These are phyloP conservation scores for Hypercompe scribonia DNA, from an alignment of 2,888 invertebrate genomes.

Conservation along the genomic window DNA sequence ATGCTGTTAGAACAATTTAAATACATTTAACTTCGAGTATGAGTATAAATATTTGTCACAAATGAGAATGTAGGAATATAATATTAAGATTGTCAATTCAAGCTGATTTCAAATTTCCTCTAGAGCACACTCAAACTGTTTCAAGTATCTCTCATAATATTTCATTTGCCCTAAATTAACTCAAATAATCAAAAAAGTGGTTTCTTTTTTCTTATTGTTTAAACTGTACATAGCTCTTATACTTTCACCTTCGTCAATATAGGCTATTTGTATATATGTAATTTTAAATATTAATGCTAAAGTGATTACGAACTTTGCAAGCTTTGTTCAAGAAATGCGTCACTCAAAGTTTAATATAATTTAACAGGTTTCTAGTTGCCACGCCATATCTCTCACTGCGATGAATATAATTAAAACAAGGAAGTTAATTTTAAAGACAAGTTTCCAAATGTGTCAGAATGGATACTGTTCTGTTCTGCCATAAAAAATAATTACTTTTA, in stretches of 20 bases:
- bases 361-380: slow-evolving; percentile 16
- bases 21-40: slow-evolving; percentile 36
- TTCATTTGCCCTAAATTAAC: too few relatives aligned
- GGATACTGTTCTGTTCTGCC: neutral
- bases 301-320: slow-evolving; percentile 16
- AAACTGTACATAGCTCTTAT: neutral
- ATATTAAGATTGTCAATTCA: slow-evolving; percentile 23
- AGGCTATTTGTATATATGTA: neutral
- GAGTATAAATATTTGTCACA: too few relatives aligned
- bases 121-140: too few relatives aligned
- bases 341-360: slow-evolving; percentile 9
- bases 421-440: slow-evolving; percentile 8
- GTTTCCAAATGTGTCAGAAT: neutral
- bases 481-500: slow-evolving; percentile 5
- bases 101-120: too few relatives aligned
- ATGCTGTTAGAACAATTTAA: slow-evolving; percentile 32
- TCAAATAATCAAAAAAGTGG: too few relatives aligned
- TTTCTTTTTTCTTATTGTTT: neutral
- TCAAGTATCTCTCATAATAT: neutral
- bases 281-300: neutral
- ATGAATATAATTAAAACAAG: neutral
- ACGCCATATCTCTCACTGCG: slow-evolving; percentile 8
- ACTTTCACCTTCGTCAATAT: neutral
- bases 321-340: slow-evolving; percentile 16
- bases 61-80: slow-evolving; percentile 28